A percentile compares a stretch with the other conserved stretches of the same genome.
Evolutionary conservation across 2,113 vertebrate genomes (phyloP).

Genomic region (Fulmarus glacialis): DNA sequence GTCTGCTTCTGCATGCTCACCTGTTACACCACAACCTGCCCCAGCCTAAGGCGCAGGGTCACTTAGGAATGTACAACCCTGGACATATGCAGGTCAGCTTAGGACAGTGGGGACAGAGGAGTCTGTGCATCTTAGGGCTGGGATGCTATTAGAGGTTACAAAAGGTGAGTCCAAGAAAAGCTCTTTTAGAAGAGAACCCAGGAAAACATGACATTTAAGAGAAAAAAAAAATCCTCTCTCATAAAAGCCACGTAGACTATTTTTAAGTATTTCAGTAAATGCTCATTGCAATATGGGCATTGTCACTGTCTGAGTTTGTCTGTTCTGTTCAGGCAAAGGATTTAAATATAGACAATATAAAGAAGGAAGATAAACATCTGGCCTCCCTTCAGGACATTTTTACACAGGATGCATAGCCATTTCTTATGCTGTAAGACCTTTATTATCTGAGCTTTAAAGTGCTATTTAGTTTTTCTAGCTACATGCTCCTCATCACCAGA

Average conservation of each 20-base stretch:
- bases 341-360: background rate
- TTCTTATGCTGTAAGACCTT: background rate
- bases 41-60: background rate
- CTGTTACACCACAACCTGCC: background rate
- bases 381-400: background rate
- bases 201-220: background rate
- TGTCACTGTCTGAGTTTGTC: background rate
- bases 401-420: background rate
- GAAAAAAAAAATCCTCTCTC: background rate
- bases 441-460: background rate
- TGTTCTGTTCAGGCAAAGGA: background rate
- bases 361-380: background rate
- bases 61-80: background rate
- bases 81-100: accelerated
- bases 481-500: background rate
- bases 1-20: background rate
- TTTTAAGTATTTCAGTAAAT: background rate
- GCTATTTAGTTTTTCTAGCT: background rate
- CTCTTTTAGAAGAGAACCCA: background rate
- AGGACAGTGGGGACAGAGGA: background rate
- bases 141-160: background rate
- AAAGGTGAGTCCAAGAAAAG: background rate
- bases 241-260: background rate
- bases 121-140: background rate
- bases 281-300: background rate